Evolutionary conservation across 2,113 vertebrate genomes (phyloP).

Genomic region (Otus sunia): DNA sequence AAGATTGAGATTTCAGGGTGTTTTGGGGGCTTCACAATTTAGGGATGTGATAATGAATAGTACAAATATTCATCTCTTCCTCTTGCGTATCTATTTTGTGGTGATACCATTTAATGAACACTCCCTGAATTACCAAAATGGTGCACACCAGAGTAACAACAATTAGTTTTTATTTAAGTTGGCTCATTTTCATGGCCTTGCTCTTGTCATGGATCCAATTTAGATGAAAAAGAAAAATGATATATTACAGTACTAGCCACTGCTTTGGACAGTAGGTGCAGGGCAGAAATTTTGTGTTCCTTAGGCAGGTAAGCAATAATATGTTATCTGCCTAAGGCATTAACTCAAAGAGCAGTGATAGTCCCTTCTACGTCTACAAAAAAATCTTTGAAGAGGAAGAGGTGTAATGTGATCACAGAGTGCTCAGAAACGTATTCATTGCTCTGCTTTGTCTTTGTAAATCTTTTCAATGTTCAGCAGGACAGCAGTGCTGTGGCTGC

Average conservation of each 20-base stretch:
- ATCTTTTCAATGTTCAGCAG: slow-evolving; percentile 67
- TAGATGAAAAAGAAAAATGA: background rate
- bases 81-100: background rate
- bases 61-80: background rate
- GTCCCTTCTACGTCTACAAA: background rate
- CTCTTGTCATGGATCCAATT: background rate
- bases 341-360: background rate
- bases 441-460: slow-evolving; percentile 69
- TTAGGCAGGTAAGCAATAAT: background rate
- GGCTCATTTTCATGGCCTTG: background rate
- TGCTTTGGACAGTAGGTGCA: background rate
- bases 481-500: slow-evolving; percentile 65
- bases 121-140: background rate
- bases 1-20: background rate
- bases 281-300: background rate
- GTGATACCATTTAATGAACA: background rate
- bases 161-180: background rate
- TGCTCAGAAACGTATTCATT: background rate
- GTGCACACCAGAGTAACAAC: background rate
- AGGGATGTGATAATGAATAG: background rate
- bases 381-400: background rate
- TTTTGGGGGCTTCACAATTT: background rate
- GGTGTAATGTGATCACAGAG: slow-evolving; percentile 21
- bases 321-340: background rate
- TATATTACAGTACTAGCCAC: background rate